Evolutionary conservation across 2,797 vertebrate genomes (phyloP).

Genomic region (Pagetopsis macropterus): DNA sequence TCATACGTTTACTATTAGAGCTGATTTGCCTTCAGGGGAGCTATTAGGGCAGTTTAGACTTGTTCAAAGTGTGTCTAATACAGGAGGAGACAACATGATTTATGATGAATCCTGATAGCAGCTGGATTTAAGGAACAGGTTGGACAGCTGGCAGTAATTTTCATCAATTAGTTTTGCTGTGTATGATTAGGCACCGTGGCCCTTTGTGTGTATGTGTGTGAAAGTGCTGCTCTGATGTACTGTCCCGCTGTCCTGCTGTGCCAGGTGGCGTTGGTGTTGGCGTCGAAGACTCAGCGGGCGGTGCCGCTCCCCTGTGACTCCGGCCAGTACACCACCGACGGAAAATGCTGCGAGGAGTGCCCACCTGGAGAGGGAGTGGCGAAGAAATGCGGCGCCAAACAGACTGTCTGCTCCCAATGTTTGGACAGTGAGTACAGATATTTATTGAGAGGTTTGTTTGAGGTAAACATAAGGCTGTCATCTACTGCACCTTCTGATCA

Average conservation of each 20-base stretch:
- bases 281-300: conserved; percentile 77
- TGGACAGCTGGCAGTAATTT: conserved; percentile 67
- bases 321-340: conserved; percentile 78
- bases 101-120: conserved; percentile 52
- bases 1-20: conserved; percentile 59
- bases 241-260: conserved; percentile 19
- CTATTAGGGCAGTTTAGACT: conserved; percentile 55
- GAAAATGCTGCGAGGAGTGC: conserved; percentile 91
- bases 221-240: conserved; percentile 10
- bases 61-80: conserved; percentile 48
- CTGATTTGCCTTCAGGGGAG: conserved; percentile 53
- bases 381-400: conserved; percentile 85
- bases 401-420: conserved; percentile 91
- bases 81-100: conserved; percentile 56
- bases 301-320: conserved; percentile 81
- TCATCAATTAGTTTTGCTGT: conserved; percentile 47
- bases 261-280: conserved; percentile 81
- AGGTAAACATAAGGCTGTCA: neutral
- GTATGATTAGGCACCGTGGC: neutral
- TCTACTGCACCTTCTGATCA: neutral
- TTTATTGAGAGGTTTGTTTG: neutral
- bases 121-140: conserved; percentile 35
- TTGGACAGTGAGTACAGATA: conserved; percentile 92
- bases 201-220: conserved; percentile 16
- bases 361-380: conserved; percentile 91